These are phyloP conservation scores for Conomelus anceps DNA, from an alignment of 2,888 invertebrate species.

Conservation along the genomic window DNA sequence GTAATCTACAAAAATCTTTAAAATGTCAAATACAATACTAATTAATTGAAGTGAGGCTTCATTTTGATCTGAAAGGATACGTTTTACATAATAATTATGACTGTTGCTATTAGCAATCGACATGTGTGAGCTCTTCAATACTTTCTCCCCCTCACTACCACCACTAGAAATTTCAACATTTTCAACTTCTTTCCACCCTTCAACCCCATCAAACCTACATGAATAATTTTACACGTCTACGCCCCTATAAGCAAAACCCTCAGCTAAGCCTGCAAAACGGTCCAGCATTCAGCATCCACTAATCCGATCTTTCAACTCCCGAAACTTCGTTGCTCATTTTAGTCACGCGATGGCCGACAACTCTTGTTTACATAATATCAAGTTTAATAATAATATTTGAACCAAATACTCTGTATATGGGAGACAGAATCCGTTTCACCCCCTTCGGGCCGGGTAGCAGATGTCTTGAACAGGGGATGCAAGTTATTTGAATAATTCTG, in stretches of 20 bases:
- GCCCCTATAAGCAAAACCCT: not conserved
- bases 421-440: not conserved
- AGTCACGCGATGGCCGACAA: not conserved
- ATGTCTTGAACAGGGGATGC: not conserved
- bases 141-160: too few relatives aligned
- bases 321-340: not conserved
- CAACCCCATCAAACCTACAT: not conserved
- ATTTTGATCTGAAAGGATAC: too few relatives aligned
- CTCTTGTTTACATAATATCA: not conserved
- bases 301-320: not conserved
- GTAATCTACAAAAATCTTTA: too few relatives aligned
- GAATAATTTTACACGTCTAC: not conserved
- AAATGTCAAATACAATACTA: too few relatives aligned
- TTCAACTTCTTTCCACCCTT: too few relatives aligned
- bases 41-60: too few relatives aligned
- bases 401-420: not conserved
- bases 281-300: not conserved
- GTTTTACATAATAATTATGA: too few relatives aligned
- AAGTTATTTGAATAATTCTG: not conserved
- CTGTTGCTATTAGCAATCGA: too few relatives aligned
- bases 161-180: not conserved
- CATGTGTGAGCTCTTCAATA: too few relatives aligned
- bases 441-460: not conserved
- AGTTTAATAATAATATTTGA: not conserved
- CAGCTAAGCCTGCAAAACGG: not conserved